Base-by-base conservation (phyloP, 1,140 invertebrate species). In the Parapsyche elsis region DNA sequence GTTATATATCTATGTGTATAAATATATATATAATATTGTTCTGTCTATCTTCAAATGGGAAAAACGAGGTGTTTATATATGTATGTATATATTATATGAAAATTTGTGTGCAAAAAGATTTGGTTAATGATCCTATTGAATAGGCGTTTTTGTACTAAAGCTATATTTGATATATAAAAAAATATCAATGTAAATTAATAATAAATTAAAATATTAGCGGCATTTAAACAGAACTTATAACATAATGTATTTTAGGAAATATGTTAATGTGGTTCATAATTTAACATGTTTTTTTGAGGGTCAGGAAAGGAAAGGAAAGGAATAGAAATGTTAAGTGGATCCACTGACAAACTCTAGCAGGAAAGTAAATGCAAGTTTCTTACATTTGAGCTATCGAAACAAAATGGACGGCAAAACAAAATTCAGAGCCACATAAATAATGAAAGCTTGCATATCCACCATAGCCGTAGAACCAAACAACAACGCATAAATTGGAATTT, bases 331-430 rank as follows among this genome's bases (percentile, higher is more conserved):
- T 38, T 38, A 7, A 38, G 30, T 7, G 30, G 30, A 38, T 1
- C 30, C 30, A 38, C 30, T 38, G 30, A 38, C 7, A 7, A 4
- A 61, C 19, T 16, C n/a, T 61, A 61, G 14, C 24, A 14, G 12
- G 16, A 61, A 67, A 10, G 26, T 14, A 5, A 26, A 67, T 24
- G 24, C 5, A 67, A 67, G 23, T 53, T 53, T 53, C 21, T 67
- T 67, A 67, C 64, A 67, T 67, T 67, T 67, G 64, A 67, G 64
- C 64, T 26, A 67, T 67, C 30, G 30, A 30, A 67, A 30, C 9
- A 26, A 67, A n/a, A 1, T 2, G 57, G 9, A 19, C 7, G 57
- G 12, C 12, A 9, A 21, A 61, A 61, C 5, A 61, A 21, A 61
- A 9, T 61, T 61, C 9, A 21, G 16, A 71, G 70, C 30, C 44